Conservation (phyloP, 1,140 invertebrate genomes). For the Penaeus japonicus region DNA sequence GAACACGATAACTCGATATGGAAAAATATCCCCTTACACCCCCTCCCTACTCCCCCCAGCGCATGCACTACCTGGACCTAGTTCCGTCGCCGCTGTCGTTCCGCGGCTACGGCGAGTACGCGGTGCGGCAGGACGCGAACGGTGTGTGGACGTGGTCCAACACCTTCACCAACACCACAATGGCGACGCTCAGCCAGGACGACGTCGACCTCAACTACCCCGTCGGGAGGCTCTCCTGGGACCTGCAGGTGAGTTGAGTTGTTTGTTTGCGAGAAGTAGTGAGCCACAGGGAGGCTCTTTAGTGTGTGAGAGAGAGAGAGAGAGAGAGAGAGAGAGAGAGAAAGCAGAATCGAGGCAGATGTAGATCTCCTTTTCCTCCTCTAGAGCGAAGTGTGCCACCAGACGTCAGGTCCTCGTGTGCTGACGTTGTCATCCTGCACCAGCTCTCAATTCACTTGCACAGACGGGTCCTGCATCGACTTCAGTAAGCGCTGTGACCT, state of each 20-base stretch:
- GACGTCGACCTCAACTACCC: neutral
- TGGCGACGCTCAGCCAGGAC: slow-evolving; percentile 3
- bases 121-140: neutral
- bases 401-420: neutral
- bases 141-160: slow-evolving; percentile 1
- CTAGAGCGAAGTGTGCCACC: neutral
- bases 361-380: neutral
- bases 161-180: neutral
- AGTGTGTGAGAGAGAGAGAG: no score
- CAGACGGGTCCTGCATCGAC: neutral
- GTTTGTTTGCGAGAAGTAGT: no score
- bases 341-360: neutral
- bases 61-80: slow-evolving; percentile 17
- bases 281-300: no score
- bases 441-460: neutral
- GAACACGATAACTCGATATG: no score
- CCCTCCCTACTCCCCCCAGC: neutral
- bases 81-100: neutral
- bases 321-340: no score
- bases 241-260: neutral
- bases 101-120: slow-evolving; percentile 15
- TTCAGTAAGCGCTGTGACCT: slow-evolving; percentile 7
- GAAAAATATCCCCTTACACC: no score
- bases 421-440: neutral
- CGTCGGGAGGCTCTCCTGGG: neutral